phyloP scores from a whole-genome alignment of 2,888 invertebrate genomes.

The Ectobius pallidus region DNA sequence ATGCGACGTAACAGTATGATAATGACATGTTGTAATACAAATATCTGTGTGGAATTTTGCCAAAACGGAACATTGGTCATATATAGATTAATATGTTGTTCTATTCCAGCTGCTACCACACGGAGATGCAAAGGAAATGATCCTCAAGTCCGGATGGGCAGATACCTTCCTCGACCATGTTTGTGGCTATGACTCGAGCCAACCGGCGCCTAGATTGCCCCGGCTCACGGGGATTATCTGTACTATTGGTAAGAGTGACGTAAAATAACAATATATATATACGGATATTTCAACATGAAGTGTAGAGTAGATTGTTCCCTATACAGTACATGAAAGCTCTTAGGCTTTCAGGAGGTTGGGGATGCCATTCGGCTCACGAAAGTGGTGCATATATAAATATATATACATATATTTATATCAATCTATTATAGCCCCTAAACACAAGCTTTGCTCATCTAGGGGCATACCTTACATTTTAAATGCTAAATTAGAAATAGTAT shows the following conservation, averaged over 20 bases:
- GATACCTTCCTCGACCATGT: conserved; percentile 60
- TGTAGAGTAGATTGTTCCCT: neutral
- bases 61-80: too few species aligned
- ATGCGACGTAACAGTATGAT: too few species aligned
- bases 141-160: neutral
- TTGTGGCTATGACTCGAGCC: conserved; percentile 63
- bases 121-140: neutral
- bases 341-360: neutral
- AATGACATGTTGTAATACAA: too few species aligned
- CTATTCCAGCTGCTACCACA: neutral
- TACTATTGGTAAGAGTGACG: conserved; percentile 63
- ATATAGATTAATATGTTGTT: too few species aligned
- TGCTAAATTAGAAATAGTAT: too few species aligned
- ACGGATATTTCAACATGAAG: too few species aligned
- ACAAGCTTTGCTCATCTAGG: too few species aligned
- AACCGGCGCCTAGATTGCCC: conserved; percentile 54
- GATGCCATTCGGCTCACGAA: neutral
- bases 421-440: too few species aligned
- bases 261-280: too few species aligned
- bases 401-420: neutral
- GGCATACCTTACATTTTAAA: too few species aligned
- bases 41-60: too few species aligned
- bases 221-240: conserved; percentile 67
- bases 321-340: neutral
- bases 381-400: neutral